A percentile compares a stretch with the other conserved stretches of the same genome.
phyloP scores from a whole-genome alignment of 2,888 invertebrate genomes.

The Agelastica alni region DNA sequence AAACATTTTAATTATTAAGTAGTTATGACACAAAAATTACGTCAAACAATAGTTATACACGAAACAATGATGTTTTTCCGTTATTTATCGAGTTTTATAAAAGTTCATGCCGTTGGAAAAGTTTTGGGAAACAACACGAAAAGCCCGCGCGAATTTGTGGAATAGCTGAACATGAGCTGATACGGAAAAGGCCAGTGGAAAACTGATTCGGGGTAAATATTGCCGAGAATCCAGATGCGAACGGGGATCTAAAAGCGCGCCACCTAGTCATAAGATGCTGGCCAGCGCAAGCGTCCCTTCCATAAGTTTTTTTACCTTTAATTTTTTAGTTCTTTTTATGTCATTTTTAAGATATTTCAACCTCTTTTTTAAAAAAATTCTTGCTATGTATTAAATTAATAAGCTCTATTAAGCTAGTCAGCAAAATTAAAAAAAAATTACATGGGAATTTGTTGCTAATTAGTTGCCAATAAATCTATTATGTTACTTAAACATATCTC shows the following conservation, averaged over 20 bases:
- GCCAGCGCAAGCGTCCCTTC: conserved; percentile 44
- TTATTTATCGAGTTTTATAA: conserved; percentile 11
- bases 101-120: conserved; percentile 27
- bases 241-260: conserved; percentile 50
- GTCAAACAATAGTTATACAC: conserved; percentile 4
- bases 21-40: conserved; percentile 14
- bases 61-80: not conserved
- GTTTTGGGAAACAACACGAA: conserved; percentile 32
- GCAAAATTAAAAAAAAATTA: no score
- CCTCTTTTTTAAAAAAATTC: no score
- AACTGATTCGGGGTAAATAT: conserved; percentile 50
- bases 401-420: no score
- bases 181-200: conserved; percentile 39
- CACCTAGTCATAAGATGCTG: conserved; percentile 56
- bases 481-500: no score
- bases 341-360: no score
- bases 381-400: no score
- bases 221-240: conserved; percentile 52
- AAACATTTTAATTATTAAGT: conserved; percentile 27
- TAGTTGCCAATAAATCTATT: no score
- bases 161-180: conserved; percentile 31
- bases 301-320: no score
- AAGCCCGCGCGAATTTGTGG: conserved; percentile 29
- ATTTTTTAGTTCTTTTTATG: no score
- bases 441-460: no score